A percentile compares a stretch with the other conserved stretches of the same genome.
These are phyloP conservation scores for Onychostoma macrolepis DNA, from an alignment of 2,113 vertebrate genomes.

Conservation along the genomic window DNA sequence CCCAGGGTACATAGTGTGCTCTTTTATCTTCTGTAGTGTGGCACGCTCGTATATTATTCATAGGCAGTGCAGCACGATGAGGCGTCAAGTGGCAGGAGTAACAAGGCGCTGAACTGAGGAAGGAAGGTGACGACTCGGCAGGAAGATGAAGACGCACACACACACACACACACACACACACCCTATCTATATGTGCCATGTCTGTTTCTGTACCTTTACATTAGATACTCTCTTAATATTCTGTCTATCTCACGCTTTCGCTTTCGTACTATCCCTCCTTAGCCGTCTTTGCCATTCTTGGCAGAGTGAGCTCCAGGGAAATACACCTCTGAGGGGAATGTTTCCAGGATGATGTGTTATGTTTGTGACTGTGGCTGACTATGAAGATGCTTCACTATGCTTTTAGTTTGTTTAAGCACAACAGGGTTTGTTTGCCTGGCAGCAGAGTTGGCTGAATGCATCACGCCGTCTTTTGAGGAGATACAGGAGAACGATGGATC, in stretches of 20 bases:
- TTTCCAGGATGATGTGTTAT: conserved; percentile 46
- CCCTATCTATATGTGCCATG: background rate
- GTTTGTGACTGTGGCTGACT: conserved; percentile 42
- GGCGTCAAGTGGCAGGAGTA: conserved; percentile 78
- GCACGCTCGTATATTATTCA: conserved; percentile 82
- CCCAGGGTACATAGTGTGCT: conserved; percentile 68
- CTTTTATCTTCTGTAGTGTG: conserved; percentile 81
- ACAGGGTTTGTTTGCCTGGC: conserved; percentile 51
- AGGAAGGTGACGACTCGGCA: conserved; percentile 55
- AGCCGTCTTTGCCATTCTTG: conserved; percentile 3
- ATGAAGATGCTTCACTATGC: conserved; percentile 25
- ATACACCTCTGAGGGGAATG: conserved; percentile 38
- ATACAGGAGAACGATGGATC: conserved; percentile 45
- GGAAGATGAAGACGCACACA: conserved; percentile 17
- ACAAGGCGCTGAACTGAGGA: conserved; percentile 73
- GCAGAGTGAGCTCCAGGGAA: conserved; percentile 28
- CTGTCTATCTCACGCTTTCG: conserved; percentile 25
- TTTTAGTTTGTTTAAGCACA: conserved; percentile 50
- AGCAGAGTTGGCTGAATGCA: conserved; percentile 29
- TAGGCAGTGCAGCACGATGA: conserved; percentile 73
- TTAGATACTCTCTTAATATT: conserved; percentile 30
- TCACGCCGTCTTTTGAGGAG: conserved; percentile 34
- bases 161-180: conserved; percentile 30
- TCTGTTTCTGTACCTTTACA: conserved; percentile 50
- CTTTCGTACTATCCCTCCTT: conserved; percentile 29